Percentiles rank a stretch among this genome's conserved stretches.
Evolutionary conservation across 1,140 invertebrate genomes (phyloP).

Genomic region (Holotrichia oblita): DNA sequence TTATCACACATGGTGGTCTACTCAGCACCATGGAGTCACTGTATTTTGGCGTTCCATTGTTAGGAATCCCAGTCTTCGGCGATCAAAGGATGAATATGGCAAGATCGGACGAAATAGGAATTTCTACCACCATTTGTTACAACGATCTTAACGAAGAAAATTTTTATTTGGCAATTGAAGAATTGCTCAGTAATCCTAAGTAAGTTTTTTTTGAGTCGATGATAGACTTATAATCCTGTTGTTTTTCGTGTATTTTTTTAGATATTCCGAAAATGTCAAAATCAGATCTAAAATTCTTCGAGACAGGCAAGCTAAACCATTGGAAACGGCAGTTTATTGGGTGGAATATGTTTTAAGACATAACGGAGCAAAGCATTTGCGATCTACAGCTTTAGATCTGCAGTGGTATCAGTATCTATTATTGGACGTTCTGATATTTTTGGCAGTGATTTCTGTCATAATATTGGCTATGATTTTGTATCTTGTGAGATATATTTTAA

Average conservation of each 20-base stretch:
- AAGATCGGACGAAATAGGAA: slow-evolving; percentile 57
- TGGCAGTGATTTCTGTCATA: not conserved
- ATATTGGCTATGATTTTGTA: not conserved
- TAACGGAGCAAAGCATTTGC: slow-evolving; percentile 71
- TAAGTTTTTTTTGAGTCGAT: slow-evolving; percentile 35
- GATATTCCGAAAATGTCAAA: slow-evolving; percentile 59
- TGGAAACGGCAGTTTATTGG: slow-evolving; percentile 75
- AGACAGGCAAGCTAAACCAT: slow-evolving; percentile 65
- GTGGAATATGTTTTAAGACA: slow-evolving; percentile 75
- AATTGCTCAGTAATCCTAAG: slow-evolving; percentile 55
- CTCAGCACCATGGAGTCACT: slow-evolving; percentile 65
- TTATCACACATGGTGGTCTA: slow-evolving; percentile 68
- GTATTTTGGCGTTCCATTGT: slow-evolving; percentile 63
- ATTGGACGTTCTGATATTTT: slow-evolving; percentile 53
- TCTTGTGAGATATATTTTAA: not conserved
- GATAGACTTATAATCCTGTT: not conserved
- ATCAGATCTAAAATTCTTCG: slow-evolving; percentile 64
- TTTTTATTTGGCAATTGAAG: slow-evolving; percentile 49
- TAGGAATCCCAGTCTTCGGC: slow-evolving; percentile 65
- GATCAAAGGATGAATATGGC: slow-evolving; percentile 65
- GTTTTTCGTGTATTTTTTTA: slow-evolving; percentile 45
- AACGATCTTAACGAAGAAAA: slow-evolving; percentile 54
- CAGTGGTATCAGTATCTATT: slow-evolving; percentile 63
- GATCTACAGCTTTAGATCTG: slow-evolving; percentile 68
- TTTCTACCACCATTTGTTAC: slow-evolving; percentile 54